These are phyloP conservation scores for Ophion slaviceki DNA, from an alignment of 2,888 invertebrate species.

Conservation along the genomic window DNA sequence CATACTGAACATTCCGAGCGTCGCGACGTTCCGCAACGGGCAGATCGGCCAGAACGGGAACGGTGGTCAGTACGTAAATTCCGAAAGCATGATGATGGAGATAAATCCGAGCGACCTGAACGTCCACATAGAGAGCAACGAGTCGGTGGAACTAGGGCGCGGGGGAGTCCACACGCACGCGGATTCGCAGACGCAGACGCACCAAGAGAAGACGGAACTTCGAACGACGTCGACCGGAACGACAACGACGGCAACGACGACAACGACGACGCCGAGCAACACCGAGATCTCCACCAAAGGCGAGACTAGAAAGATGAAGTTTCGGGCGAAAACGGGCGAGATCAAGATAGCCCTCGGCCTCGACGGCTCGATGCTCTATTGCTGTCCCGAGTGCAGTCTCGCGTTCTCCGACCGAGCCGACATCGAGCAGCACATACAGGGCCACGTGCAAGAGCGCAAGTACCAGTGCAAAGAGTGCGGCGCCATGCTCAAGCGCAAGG, in stretches of 20 bases:
- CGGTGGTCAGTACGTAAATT: conserved; percentile 75
- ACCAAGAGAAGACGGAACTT: conserved; percentile 1
- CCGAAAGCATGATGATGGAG: conserved; percentile 77
- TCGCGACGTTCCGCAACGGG: conserved; percentile 77
- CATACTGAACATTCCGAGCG: conserved; percentile 82
- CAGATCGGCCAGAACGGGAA: conserved; percentile 70
- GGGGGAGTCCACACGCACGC: conserved; percentile 40
- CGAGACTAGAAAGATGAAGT: conserved; percentile 80
- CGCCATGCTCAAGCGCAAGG: conserved; percentile 84
- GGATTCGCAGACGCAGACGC: conserved; percentile 25
- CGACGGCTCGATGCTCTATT: conserved; percentile 83
- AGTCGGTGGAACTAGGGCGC: conserved; percentile 31
- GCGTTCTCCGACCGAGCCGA: conserved; percentile 83
- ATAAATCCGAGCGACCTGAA: conserved; percentile 80
- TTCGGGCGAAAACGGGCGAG: conserved; percentile 82
- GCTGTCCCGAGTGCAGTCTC: conserved; percentile 84
- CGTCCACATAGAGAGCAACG: conserved; percentile 75
- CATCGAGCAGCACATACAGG: conserved; percentile 83
- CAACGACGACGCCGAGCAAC: not conserved
- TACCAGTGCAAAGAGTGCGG: conserved; percentile 85
- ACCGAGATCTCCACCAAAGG: not conserved
- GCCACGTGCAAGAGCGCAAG: conserved; percentile 83
- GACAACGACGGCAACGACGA: not conserved
- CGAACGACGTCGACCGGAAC: not conserved
- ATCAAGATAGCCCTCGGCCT: conserved; percentile 80